Evolutionary conservation across 2,113 vertebrate species (phyloP).

Genomic region (Vanacampus margaritifer): DNA sequence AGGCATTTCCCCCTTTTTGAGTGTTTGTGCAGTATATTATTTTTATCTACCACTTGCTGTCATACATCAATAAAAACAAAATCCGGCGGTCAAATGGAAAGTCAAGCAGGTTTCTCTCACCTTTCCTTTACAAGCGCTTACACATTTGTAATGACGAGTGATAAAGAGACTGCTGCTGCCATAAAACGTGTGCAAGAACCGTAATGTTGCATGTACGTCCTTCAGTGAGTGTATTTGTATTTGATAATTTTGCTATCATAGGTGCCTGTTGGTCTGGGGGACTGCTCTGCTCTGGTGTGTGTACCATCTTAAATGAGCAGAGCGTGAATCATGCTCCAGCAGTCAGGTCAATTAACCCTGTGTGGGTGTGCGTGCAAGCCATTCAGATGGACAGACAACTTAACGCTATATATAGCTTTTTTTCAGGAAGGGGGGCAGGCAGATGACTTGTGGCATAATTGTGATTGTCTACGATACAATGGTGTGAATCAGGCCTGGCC

Average conservation of each 20-base stretch:
- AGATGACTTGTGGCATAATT: slow-evolving; percentile 7
- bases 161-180: neutral
- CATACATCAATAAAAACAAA: slow-evolving; percentile 10
- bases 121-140: neutral
- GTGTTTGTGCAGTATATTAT: slow-evolving; percentile 3
- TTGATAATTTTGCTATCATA: slow-evolving; percentile 11
- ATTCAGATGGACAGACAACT: slow-evolving; percentile 31
- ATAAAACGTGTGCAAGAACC: neutral
- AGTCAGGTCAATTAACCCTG: slow-evolving; percentile 59
- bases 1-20: neutral
- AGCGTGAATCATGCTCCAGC: slow-evolving; percentile 56
- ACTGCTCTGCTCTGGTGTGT: slow-evolving; percentile 46
- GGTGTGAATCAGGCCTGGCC: too few relatives aligned
- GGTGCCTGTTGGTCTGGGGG: slow-evolving; percentile 21
- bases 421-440: slow-evolving; percentile 6
- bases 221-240: neutral
- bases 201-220: neutral
- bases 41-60: slow-evolving; percentile 15
- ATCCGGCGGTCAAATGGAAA: slow-evolving; percentile 24
- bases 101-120: slow-evolving; percentile 17
- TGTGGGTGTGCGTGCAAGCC: slow-evolving; percentile 13
- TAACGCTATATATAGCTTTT: slow-evolving; percentile 30
- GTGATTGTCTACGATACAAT: too few relatives aligned
- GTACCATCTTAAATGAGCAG: slow-evolving; percentile 43
- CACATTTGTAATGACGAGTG: neutral